phyloP scores from a whole-genome alignment of 53 echinoderm and acorn worm species.

The Luidia sarsii region DNA sequence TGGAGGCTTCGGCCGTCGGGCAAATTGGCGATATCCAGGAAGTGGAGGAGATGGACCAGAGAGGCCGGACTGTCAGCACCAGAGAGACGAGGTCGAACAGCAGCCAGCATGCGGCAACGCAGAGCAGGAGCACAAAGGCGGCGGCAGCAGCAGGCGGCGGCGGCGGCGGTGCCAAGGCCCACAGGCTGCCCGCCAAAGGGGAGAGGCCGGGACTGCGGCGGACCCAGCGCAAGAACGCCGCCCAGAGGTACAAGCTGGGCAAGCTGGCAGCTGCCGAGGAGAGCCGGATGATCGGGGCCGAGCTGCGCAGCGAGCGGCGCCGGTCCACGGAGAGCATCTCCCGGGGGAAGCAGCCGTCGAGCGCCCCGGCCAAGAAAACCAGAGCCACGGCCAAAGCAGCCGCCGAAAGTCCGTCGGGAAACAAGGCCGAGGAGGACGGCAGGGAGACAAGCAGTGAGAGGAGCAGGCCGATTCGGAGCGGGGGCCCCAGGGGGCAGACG shows the following conservation, averaged over 20 bases:
- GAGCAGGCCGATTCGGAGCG: not conserved
- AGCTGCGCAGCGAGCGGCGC: constrained; percentile 36
- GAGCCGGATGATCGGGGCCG: constrained; percentile 41
- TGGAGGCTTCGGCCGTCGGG: constrained; percentile 20
- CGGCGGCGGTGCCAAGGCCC: not conserved
- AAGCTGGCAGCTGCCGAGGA: constrained; percentile 44
- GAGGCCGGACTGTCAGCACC: not conserved
- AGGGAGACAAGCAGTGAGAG: constrained; percentile 8
- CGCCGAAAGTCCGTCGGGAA: not conserved
- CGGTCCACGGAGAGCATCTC: constrained; percentile 16
- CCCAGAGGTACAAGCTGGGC: constrained; percentile 47
- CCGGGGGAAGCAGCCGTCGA: not conserved
- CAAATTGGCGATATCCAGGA: constrained; percentile 55
- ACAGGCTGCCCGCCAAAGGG: not conserved
- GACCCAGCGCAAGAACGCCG: constrained; percentile 43
- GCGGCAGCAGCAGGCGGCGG: not conserved
- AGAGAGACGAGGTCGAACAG: constrained; percentile 21
- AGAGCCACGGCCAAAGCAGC: not conserved
- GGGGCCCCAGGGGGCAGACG: not conserved
- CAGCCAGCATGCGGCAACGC: no score
- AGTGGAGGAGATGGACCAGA: constrained; percentile 24
- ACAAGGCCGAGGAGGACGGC: constrained; percentile 8
- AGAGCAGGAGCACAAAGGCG: constrained; percentile 5
- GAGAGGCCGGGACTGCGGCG: constrained; percentile 42
- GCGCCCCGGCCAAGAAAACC: constrained; percentile 8